Evolutionary conservation across 2,797 vertebrate genomes (phyloP).

Genomic region (Antrozous pallidus): DNA sequence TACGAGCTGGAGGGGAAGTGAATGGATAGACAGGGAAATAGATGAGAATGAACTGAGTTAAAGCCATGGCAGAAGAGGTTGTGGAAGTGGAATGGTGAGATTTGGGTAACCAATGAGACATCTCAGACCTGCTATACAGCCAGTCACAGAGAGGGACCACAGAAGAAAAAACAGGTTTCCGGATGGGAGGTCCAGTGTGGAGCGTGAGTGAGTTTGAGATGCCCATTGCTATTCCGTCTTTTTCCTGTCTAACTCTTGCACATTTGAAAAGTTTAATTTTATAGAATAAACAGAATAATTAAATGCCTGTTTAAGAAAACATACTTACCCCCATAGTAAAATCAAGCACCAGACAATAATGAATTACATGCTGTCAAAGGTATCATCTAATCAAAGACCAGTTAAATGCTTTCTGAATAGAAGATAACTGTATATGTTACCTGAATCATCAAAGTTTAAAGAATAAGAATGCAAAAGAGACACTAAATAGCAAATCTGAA

Average conservation of each 20-base stretch:
- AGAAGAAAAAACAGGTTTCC: background rate
- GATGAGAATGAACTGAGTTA: background rate
- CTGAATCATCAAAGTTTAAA: background rate
- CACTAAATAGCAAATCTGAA: background rate
- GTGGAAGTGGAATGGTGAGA: background rate
- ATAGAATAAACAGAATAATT: background rate
- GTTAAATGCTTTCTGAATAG: background rate
- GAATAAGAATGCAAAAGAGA: background rate
- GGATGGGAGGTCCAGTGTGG: background rate
- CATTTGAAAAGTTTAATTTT: background rate
- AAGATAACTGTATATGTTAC: background rate
- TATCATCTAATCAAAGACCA: background rate
- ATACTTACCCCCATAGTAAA: background rate
- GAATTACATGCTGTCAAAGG: background rate
- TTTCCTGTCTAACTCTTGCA: background rate
- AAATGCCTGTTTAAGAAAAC: background rate
- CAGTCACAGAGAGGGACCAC: background rate
- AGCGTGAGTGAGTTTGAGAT: background rate
- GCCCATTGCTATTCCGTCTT: background rate
- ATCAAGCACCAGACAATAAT: background rate
- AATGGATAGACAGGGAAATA: background rate
- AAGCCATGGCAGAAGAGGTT: background rate
- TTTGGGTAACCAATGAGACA: background rate
- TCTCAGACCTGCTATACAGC: background rate
- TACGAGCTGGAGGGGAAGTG: background rate